Base-by-base conservation (phyloP, 2,113 vertebrate species). In the Patagioenas fasciata region DNA sequence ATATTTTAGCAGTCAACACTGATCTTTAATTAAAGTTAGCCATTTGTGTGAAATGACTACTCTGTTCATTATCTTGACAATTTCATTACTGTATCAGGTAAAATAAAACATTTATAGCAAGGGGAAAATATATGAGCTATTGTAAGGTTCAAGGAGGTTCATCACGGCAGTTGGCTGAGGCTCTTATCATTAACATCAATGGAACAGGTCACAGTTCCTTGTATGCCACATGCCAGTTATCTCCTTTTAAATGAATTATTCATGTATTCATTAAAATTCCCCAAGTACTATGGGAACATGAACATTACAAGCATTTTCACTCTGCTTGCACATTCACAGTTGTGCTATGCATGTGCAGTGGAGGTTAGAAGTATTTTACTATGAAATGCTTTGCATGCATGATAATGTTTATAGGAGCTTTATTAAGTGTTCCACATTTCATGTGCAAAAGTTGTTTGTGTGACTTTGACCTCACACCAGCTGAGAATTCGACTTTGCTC, bases 51-150 rank as follows among this genome's bases (percentile, higher is more conserved):
- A 96, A 97, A 95, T 94, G 86, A 97, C 96, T 96, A 78, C 93
- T 96, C 90, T 90, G 69, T 97, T 97, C 95, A 97, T 97, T 97
- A 97, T 97, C 96, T 93, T 97, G 96, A 97, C 95, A 96, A 97
- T 96, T 97, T 95, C 96, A 97, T 97, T 96, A 96, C 80, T 88
- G 75, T 88, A 96, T 88, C 92, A 97, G 90, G 90, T 97, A 95
- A 94, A 96, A 97, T 97, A 93, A 97, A 97, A 96, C 80, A 95
- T 97, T 97, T 96, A 96, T 96, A 92, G 85, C 81, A 90, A 96
- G 73, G 48, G 86, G 48, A 81, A 95, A 93, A 93, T 95, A 90
- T 91, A 95, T 93, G 95, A 96, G 94, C 54, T 91, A 79, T 73
- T 60, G 75, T 91, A 91, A 91, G 92, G 90, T 91, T 97, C 95